phyloP scores from a whole-genome alignment of 2,113 vertebrate species.

The Hyla sarda region DNA sequence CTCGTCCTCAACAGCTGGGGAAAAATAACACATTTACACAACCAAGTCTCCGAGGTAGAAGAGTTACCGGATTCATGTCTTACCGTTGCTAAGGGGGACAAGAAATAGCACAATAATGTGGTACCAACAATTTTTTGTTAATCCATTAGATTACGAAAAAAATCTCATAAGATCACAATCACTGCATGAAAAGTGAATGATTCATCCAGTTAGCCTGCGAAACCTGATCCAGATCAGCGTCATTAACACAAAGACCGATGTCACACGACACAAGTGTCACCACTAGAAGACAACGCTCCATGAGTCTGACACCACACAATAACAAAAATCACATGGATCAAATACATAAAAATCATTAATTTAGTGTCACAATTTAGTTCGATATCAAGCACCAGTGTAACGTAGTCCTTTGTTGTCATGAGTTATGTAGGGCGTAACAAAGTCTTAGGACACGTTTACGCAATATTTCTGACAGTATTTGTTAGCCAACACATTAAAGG shows the following conservation, averaged over 20 bases:
- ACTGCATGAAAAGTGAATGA: conserved; percentile 52
- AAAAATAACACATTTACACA: conserved; percentile 27
- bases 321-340: background rate
- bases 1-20: conserved; percentile 32
- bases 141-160: conserved; percentile 27
- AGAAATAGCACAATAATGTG: conserved; percentile 40
- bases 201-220: background rate
- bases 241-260: background rate
- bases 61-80: background rate
- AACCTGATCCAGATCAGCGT: background rate
- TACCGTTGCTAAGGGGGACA: conserved; percentile 17
- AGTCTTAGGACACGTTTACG: background rate
- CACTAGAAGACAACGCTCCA: background rate
- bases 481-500: no score
- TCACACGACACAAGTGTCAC: background rate
- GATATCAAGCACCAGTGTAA: background rate
- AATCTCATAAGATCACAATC: background rate
- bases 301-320: background rate
- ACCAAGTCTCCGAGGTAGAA: conserved; percentile 25
- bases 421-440: background rate
- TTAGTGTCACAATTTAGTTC: background rate
- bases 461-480: no score
- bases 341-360: background rate
- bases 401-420: background rate
- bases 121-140: conserved; percentile 8